Percentiles rank a stretch among this genome's conserved stretches.
Evolutionary conservation across 2,113 vertebrate species (phyloP).

Genomic region (Plecturocebus donacophilus): DNA sequence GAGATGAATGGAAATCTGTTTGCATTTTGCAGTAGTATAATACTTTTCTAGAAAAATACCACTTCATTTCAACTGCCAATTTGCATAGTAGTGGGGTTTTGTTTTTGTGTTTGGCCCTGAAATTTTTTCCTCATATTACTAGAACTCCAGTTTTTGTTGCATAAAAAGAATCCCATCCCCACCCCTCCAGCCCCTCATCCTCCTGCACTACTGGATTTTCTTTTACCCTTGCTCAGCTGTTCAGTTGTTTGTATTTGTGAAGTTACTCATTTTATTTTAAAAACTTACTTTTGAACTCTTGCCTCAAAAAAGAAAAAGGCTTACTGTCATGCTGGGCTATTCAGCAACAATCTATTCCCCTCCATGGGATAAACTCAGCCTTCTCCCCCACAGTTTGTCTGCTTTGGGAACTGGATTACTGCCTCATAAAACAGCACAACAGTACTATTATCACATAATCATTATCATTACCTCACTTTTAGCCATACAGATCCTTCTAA

Average conservation of each 20-base stretch:
- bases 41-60: conserved; percentile 49
- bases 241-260: conserved; percentile 64
- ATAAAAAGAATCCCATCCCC: background rate
- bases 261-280: conserved; percentile 74
- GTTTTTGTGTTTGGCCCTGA: conserved; percentile 27
- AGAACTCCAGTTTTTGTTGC: background rate
- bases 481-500: conserved; percentile 45
- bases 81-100: conserved; percentile 1
- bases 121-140: background rate
- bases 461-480: conserved; percentile 73
- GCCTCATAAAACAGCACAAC: conserved; percentile 73
- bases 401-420: conserved; percentile 67
- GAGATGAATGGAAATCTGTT: conserved; percentile 62
- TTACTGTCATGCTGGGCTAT: conserved; percentile 67
- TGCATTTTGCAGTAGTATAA: conserved; percentile 43
- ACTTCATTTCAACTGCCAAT: conserved; percentile 49
- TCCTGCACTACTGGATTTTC: background rate
- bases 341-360: conserved; percentile 74
- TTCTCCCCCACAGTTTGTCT: conserved; percentile 65
- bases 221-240: conserved; percentile 57
- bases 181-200: background rate
- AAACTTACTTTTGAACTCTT: conserved; percentile 70
- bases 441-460: conserved; percentile 74
- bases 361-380: conserved; percentile 73
- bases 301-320: conserved; percentile 72